Conservation (phyloP, 2,797 vertebrate species). For the Erethizon dorsatum region DNA sequence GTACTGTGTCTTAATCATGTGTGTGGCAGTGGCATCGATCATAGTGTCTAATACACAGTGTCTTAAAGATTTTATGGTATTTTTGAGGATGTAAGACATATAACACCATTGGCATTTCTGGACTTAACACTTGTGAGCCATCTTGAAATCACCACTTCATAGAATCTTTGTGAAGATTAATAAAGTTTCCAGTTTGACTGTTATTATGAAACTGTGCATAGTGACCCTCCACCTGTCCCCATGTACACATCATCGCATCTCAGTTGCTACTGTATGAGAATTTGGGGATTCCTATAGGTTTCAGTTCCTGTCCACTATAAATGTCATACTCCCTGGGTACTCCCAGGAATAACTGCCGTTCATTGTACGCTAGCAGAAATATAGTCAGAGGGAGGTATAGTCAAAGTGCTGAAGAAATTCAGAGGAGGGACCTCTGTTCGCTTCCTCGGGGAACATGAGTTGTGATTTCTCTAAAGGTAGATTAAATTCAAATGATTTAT, state of each 20-base stretch:
- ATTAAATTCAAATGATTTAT: conserved; percentile 40
- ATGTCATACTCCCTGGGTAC: background rate
- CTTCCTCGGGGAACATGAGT: background rate
- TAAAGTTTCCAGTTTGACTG: conserved; percentile 33
- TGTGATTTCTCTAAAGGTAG: background rate
- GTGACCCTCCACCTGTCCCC: background rate
- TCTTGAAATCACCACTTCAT: conserved; percentile 13
- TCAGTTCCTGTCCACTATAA: background rate
- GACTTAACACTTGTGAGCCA: conserved; percentile 9
- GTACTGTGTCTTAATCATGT: conserved; percentile 34
- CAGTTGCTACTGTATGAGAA: background rate
- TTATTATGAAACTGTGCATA: conserved; percentile 35
- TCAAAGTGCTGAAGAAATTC: background rate
- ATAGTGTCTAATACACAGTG: background rate
- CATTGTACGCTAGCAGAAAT: background rate
- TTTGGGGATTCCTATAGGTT: background rate
- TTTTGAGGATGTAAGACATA: background rate
- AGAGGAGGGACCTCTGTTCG: background rate
- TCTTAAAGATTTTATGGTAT: conserved; percentile 26
- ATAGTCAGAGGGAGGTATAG: background rate
- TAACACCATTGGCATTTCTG: conserved; percentile 34
- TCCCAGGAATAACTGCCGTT: background rate
- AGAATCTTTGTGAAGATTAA: conserved; percentile 31
- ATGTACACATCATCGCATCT: background rate
- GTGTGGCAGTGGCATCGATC: background rate